A percentile compares a stretch with the other conserved stretches of the same genome.
phyloP scores from a whole-genome alignment of 2,888 invertebrate genomes.

The Coenonympha arcania region DNA sequence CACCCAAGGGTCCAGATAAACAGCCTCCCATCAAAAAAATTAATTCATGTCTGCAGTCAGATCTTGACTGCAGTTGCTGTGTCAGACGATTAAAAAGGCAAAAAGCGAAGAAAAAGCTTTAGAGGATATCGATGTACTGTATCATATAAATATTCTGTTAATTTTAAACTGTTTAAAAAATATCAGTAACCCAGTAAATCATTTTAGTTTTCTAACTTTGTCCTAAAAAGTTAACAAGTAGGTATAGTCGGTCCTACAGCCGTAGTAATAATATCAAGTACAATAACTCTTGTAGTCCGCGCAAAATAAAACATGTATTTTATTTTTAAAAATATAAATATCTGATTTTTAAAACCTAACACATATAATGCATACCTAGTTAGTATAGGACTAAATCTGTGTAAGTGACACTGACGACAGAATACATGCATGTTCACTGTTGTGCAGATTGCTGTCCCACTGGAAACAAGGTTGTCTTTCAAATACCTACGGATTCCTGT shows the following conservation, averaged over 20 bases:
- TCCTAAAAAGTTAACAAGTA: too few relatives aligned
- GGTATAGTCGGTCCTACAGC: too few relatives aligned
- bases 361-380: background rate
- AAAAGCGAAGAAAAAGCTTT: slow-evolving; percentile 37
- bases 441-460: slow-evolving; percentile 70
- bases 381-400: background rate
- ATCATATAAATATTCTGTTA: too few relatives aligned
- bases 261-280: too few relatives aligned
- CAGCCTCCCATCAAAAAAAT: slow-evolving; percentile 64
- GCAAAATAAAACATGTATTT: too few relatives aligned
- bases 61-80: slow-evolving; percentile 55
- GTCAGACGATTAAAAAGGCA: slow-evolving; percentile 39
- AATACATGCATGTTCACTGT: slow-evolving; percentile 31
- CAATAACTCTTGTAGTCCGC: too few relatives aligned
- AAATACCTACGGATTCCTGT: slow-evolving; percentile 61
- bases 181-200: too few relatives aligned
- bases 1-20: slow-evolving; percentile 76
- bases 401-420: background rate
- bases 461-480: slow-evolving; percentile 67
- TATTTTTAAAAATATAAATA: too few relatives aligned
- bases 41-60: slow-evolving; percentile 51
- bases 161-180: too few relatives aligned
- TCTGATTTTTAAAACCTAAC: too few relatives aligned
- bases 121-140: background rate
- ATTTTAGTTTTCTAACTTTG: too few relatives aligned